Conservation (phyloP, 2,113 vertebrate genomes). For the Synodontis membranacea region DNA sequence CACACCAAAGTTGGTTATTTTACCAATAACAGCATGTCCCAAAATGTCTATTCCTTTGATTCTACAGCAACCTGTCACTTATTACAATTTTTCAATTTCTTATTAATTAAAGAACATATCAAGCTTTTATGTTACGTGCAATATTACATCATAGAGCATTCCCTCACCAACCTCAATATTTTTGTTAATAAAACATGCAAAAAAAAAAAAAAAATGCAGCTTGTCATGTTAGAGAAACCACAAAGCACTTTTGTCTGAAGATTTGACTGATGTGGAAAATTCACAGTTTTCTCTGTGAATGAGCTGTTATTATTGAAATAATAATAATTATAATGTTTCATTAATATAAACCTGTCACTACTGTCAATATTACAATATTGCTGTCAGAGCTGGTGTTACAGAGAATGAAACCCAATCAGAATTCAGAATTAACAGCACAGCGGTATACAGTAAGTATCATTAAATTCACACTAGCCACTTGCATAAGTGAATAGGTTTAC, state of each 20-base stretch:
- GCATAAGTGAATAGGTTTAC: conserved; percentile 31
- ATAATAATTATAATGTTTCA: background rate
- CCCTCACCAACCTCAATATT: background rate
- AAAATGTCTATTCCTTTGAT: background rate
- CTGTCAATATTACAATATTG: too few species aligned
- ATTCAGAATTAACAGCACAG: background rate
- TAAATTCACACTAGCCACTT: background rate
- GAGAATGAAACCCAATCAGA: background rate
- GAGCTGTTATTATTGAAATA: background rate
- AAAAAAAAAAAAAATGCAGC: background rate
- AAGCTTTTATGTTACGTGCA: background rate
- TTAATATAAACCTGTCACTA: background rate
- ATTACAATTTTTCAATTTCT: background rate
- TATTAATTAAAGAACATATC: background rate
- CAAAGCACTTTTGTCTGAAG: background rate
- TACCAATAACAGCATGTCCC: background rate
- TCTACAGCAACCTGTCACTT: background rate
- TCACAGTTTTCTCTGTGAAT: background rate
- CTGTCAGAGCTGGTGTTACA: background rate
- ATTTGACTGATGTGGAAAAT: background rate
- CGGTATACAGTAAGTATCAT: background rate
- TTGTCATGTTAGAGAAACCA: background rate
- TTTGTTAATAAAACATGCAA: background rate
- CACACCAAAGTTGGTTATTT: background rate
- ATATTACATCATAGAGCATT: background rate